Base-by-base conservation (phyloP, 1,140 invertebrate species). In the Drosophila azteca region DNA sequence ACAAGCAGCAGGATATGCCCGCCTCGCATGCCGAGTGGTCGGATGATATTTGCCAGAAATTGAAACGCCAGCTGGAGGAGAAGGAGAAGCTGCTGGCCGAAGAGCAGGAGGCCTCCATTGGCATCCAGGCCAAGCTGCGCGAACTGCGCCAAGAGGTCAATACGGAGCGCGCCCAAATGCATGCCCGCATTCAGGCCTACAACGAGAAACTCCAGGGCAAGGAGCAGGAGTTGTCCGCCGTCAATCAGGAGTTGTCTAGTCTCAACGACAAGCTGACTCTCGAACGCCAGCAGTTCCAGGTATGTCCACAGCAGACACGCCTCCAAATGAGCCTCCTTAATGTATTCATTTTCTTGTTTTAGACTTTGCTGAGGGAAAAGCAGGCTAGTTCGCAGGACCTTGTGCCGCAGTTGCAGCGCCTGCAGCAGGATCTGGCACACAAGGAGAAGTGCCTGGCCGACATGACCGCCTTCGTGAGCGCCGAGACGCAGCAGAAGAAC, bases 11-110 rank as follows among this genome's bases (percentile, higher is more conserved):
- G 83, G 96, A 96, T 80, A 95, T 95, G 73, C 94, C 95, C 1
- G 93, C 93, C 0, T 94, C 95, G 62, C 94, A 96, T 69, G 94
- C 95, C 20, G 96, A 97, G 76, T 98, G 97, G 97, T 96, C 95
- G 41, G 97, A 96, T 49, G 97, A 98, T 91, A 96, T 96, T 0
- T 93, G 97, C 26, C 95, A 96, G 54, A 96, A 97, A 82, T 83
- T 98, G 66, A 97, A 96, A 84, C 97, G 97, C 72, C 97, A 98
- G 90, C 92, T 98, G 3, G 95, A 95, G 7, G 96, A 97, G 63
- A 96, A 95, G 77, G 96, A 97, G 75, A 95, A 96, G 75, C 93
- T 94, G 6, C 90, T 97, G 1, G 88, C 93, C 6, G 95, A 96
- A 65, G 95, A 96, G 74, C 94, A 96, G 64, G 95, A 96, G 85